phyloP scores from a whole-genome alignment of 1,140 invertebrate species.

The Atta cephalotes region DNA sequence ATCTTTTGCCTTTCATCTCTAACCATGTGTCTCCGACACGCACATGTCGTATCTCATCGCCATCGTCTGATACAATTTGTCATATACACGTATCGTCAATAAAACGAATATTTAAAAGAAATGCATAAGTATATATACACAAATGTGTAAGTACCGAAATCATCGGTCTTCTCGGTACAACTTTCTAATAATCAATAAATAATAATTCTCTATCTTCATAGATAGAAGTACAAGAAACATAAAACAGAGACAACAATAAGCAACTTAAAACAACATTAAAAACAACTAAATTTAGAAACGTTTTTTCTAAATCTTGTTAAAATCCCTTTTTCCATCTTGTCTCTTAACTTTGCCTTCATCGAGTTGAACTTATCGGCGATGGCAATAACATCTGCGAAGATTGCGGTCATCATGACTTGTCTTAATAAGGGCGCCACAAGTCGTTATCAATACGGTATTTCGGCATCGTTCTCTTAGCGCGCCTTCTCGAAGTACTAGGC shows the following conservation, averaged over 20 bases:
- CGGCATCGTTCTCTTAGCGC: constrained; percentile 23
- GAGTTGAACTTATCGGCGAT: constrained; percentile 22
- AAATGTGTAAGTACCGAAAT: constrained; percentile 43
- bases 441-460: constrained; percentile 33
- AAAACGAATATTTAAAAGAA: constrained; percentile 41
- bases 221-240: constrained; percentile 75
- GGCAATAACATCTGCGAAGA: constrained; percentile 33
- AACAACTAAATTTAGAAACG: constrained; percentile 74
- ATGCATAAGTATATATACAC: not conserved
- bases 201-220: constrained; percentile 68
- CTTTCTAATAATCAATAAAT: constrained; percentile 82
- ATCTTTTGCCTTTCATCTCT: not conserved
- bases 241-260: constrained; percentile 80
- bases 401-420: constrained; percentile 50
- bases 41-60: constrained; percentile 24
- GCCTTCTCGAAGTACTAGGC: constrained; percentile 12
- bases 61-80: not conserved
- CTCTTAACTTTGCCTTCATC: not conserved
- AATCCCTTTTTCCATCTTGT: not conserved
- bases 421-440: constrained; percentile 43
- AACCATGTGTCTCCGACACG: constrained; percentile 50
- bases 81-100: constrained; percentile 24
- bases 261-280: constrained; percentile 81
- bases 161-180: constrained; percentile 51
- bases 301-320: not conserved